Evolutionary conservation across 2,888 invertebrate genomes (phyloP), one percentile per base, ranked within the genome.

Genomic region (Ischnura elegans): DNA sequence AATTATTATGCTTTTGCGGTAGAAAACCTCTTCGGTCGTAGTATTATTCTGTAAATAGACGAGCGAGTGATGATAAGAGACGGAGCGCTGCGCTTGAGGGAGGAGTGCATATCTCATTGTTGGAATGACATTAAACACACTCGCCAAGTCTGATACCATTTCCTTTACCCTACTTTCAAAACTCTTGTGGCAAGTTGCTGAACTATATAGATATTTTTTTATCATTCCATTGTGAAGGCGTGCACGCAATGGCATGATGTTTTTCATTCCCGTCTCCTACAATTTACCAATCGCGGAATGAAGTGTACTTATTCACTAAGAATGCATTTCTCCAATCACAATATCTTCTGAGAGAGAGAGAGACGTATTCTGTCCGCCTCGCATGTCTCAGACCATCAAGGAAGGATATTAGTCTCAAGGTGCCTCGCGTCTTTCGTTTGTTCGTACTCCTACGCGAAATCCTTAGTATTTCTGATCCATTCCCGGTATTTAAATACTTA

Each of bases 111-210:
- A 8, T 43, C 61, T 45, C 87, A n/a, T 90, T 76, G 36, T 76
- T 76, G 45, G 61, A 5, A 42, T 61, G 90, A 61, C 61, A 61
- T 90, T 90, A 43, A 90, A 43, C 61, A 90, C 42, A 43, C 90
- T n/a, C 90, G 55, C 47, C 16, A 36, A 55, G 55, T 87, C 51
- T 55, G 90, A 10, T 43, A 36, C 36, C 42, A 51, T 87, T 55
- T 86, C 86, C 86, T 36, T 55, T 87, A 55, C 87, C 87, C 87
- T 66, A 66, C 90, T 90, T 51, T 87, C 43, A 76, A 76, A 76
- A 90, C 43, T 61, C 51, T 86, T 25, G 86, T 6, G 43, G 46
- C n/a, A 86, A 76, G 45, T n/a, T 45, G 0, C 86, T 55, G 90
- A 90, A 42, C 43, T 43, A 61, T 43, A 66, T 90, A 45, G n/a